Evolutionary conservation across 1,140 invertebrate genomes (phyloP), one percentile per base, ranked within the genome.

Genomic region (Cephus cinctus): DNA sequence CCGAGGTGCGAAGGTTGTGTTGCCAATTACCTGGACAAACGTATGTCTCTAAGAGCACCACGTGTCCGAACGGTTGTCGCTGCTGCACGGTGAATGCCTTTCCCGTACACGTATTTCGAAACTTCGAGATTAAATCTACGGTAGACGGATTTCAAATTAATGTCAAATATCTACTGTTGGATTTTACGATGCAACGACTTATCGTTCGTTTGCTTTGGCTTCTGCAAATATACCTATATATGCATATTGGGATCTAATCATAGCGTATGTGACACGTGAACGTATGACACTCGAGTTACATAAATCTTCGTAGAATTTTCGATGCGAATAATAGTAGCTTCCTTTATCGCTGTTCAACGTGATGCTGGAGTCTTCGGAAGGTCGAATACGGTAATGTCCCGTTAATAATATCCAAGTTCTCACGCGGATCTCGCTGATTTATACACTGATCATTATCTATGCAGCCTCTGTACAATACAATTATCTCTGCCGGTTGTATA

Each of bases 101-200:
- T 50, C 45, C 52, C 49, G 50, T 35, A 44, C 51, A 57, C 52
- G 52, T 52, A 55, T 65, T 67, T 67, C 64, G 64, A 65, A 63
- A 63, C 52, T 61, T 63, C 51, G 64, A n/a, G n/a, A 67, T 65
- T 63, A 67, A 59, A 67, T 67, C 64, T 59, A 34, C 32, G 41
- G 50, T 47, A 56, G 53, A 59, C 63, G 46, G 56, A 57, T 65
- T 59, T 67, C 61, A 65, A 65, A 65, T 67, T 63, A 65, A 65
- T 63, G 64, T 65, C 63, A 56, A 63, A 56, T 46, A n/a, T n/a
- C n/a, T n/a, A n/a, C n/a, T n/a, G n/a, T n/a, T n/a, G n/a, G n/a
- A n/a, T n/a, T n/a, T n/a, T n/a, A n/a, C n/a, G n/a, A n/a, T n/a
- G n/a, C n/a, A n/a, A n/a, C n/a, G n/a, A n/a, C 19, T 36, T 16